phyloP scores from a whole-genome alignment of 1,140 invertebrate species.

The Geopemphigus sp. region DNA sequence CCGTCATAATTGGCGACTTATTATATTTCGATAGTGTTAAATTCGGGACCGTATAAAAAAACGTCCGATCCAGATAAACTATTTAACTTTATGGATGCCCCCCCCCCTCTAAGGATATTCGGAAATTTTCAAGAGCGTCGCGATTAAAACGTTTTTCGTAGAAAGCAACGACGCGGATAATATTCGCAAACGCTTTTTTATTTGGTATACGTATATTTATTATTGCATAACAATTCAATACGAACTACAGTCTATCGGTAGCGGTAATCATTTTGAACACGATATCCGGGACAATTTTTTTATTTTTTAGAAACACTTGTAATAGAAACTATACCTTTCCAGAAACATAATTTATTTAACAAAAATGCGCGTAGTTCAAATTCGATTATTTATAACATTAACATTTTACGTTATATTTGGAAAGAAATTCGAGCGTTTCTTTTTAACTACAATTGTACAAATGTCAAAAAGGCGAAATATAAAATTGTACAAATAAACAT shows the following conservation, averaged over 20 bases:
- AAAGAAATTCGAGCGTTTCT: background rate
- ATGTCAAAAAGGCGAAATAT: background rate
- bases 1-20: background rate
- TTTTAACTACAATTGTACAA: background rate
- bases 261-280: background rate
- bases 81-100: conserved; percentile 17
- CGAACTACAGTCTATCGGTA: too few relatives aligned
- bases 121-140: conserved; percentile 19
- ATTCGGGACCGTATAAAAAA: conserved; percentile 10
- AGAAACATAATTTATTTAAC: background rate
- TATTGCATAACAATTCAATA: background rate
- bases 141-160: background rate
- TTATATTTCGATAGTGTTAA: background rate
- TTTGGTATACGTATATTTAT: background rate
- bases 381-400: background rate
- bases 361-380: background rate
- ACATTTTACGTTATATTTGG: background rate
- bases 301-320: background rate
- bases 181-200: background rate
- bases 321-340: background rate
- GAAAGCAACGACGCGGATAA: background rate
- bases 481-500: background rate
- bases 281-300: background rate
- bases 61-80: background rate
- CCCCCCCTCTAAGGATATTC: conserved; percentile 12